These are phyloP conservation scores for Sinocyclocheilus anshuiensis DNA, from an alignment of 2,113 vertebrate species.

Conservation along the genomic window DNA sequence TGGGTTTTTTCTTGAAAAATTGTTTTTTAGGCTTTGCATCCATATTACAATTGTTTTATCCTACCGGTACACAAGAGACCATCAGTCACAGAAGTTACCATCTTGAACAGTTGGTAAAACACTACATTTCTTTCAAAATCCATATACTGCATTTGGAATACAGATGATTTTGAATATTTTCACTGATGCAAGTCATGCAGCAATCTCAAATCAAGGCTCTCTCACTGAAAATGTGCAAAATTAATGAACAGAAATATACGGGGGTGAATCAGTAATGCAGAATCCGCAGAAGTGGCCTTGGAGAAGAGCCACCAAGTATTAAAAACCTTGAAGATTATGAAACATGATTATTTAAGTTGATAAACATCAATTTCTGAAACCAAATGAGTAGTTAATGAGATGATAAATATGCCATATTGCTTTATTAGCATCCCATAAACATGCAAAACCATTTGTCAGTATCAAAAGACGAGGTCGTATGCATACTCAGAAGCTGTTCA, in stretches of 20 bases:
- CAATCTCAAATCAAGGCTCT: slow-evolving; percentile 8
- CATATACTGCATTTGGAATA: not conserved
- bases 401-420: not conserved
- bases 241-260: not conserved
- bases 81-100: not conserved
- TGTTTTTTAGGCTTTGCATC: not conserved
- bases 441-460: not conserved
- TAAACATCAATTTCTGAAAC: not conserved
- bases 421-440: not conserved
- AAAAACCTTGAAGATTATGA: not conserved
- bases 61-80: not conserved
- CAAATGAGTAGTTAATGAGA: slow-evolving; percentile 16
- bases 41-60: not conserved
- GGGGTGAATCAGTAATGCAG: not conserved
- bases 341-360: slow-evolving; percentile 11
- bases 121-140: not conserved
- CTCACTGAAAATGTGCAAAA: not conserved
- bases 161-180: not conserved
- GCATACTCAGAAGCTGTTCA: not conserved
- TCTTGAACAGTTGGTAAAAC: not conserved
- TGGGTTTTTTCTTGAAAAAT: not conserved
- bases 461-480: not conserved
- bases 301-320: not conserved
- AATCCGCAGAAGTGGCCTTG: not conserved
- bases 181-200: not conserved